These are phyloP conservation scores for Neocrepidodera transversa DNA, from an alignment of 2,888 invertebrate species.

Conservation along the genomic window DNA sequence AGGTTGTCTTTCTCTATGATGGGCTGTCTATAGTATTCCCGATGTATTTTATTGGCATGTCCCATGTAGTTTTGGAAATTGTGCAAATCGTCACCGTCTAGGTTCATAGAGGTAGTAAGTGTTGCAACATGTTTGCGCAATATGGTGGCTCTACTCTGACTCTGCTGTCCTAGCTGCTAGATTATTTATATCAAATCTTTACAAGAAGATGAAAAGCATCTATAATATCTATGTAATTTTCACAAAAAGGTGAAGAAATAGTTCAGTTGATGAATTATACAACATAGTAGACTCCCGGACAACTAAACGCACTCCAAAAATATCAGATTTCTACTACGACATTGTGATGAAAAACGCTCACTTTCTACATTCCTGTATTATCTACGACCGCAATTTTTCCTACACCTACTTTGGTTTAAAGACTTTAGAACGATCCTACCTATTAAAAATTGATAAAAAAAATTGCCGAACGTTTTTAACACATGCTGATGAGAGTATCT, in stretches of 20 bases:
- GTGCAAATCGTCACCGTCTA: no score
- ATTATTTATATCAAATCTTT: slow-evolving; percentile 96
- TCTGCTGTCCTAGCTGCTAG: slow-evolving; percentile 83
- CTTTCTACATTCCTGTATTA: slow-evolving; percentile 90
- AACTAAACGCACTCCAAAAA: slow-evolving; percentile 78
- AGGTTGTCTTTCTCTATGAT: no score
- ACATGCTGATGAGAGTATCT: slow-evolving; percentile 97
- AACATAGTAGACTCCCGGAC: slow-evolving; percentile 78
- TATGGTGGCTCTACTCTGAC: no score
- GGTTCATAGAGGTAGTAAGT: no score
- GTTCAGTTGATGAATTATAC: slow-evolving; percentile 87
- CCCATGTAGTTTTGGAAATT: no score
- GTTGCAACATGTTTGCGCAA: no score
- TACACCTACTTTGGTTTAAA: slow-evolving; percentile 99
- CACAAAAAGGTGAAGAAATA: slow-evolving; percentile 97
- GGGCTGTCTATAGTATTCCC: no score
- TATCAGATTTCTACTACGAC: slow-evolving; percentile 81
- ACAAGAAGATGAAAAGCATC: no score
- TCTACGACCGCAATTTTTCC: slow-evolving; percentile 95
- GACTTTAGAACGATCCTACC: slow-evolving; percentile 94
- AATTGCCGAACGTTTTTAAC: slow-evolving; percentile 96
- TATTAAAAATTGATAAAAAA: slow-evolving; percentile 90
- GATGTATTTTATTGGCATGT: no score
- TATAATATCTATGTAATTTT: no score
- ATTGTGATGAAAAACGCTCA: slow-evolving; percentile 89